These are phyloP conservation scores for Cryptophagus acutangulus DNA, from an alignment of 2,888 invertebrate genomes.

Conservation along the genomic window DNA sequence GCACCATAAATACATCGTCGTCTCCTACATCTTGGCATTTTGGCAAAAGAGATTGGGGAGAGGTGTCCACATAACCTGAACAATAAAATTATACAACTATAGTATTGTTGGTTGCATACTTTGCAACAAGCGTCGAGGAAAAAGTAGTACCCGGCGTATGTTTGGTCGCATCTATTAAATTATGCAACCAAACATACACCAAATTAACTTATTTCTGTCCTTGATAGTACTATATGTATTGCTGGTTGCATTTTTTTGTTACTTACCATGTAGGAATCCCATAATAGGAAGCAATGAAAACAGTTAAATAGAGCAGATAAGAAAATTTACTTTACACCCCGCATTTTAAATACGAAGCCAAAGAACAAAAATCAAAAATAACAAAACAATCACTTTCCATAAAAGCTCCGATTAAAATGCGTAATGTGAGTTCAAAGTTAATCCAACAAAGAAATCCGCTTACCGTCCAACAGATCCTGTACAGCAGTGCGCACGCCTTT, in stretches of 20 bases:
- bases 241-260: constrained; percentile 5
- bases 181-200: constrained; percentile 5
- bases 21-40: constrained; percentile 78
- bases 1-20: constrained; percentile 93
- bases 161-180: too few species aligned
- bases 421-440: too few species aligned
- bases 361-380: too few species aligned
- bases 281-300: constrained; percentile 59
- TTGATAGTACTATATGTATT: constrained; percentile 8
- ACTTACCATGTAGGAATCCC: constrained; percentile 65
- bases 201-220: constrained; percentile 1
- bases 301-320: constrained; percentile 59
- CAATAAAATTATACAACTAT: constrained; percentile 9
- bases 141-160: too few species aligned
- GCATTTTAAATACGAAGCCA: constrained; percentile 22
- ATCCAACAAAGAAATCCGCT: constrained; percentile 47
- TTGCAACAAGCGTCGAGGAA: too few species aligned
- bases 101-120: too few species aligned
- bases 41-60: constrained; percentile 62
- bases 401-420: too few species aligned
- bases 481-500: constrained; percentile 85
- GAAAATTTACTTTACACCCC: constrained; percentile 54
- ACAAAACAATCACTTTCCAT: too few species aligned
- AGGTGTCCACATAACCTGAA: constrained; percentile 72
- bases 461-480: constrained; percentile 87